A percentile compares a stretch with the other conserved stretches of the same genome.
phyloP scores from a whole-genome alignment of 2,888 invertebrate species.

The Caenorhabditis sp. region DNA sequence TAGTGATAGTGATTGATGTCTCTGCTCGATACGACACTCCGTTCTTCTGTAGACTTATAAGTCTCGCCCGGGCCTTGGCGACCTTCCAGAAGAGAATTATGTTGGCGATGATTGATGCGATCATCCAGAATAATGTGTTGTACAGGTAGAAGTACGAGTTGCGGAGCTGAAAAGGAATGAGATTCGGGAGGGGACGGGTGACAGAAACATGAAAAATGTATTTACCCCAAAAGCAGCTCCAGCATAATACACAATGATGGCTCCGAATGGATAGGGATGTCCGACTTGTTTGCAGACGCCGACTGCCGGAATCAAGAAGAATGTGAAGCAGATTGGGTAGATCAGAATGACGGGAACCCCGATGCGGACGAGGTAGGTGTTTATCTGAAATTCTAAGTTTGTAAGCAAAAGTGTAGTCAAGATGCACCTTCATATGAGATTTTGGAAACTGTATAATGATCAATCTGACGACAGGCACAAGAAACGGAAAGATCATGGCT shows the following conservation, averaged over 20 bases:
- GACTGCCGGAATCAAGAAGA: slow-evolving; percentile 40
- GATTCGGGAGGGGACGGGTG: too few relatives aligned
- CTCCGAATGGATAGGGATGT: slow-evolving; percentile 38
- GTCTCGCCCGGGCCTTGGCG: slow-evolving; percentile 8
- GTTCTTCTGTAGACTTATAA: slow-evolving; percentile 27
- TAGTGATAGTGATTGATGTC: slow-evolving; percentile 33
- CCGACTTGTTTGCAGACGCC: slow-evolving; percentile 33
- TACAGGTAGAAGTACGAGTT: slow-evolving; percentile 34
- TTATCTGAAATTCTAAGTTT: slow-evolving; percentile 23
- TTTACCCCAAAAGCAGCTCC: slow-evolving; percentile 38
- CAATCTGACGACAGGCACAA: slow-evolving; percentile 34
- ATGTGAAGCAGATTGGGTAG: slow-evolving; percentile 44
- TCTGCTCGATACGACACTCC: slow-evolving; percentile 20
- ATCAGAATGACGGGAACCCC: slow-evolving; percentile 14
- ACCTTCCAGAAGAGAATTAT: slow-evolving; percentile 17
- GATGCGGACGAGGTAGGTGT: slow-evolving; percentile 5
- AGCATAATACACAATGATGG: slow-evolving; percentile 30
- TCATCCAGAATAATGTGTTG: slow-evolving; percentile 35
- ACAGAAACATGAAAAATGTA: too few relatives aligned
- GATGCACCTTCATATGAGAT: slow-evolving; percentile 23
- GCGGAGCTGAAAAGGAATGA: slow-evolving; percentile 24
- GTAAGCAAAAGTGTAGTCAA: slow-evolving; percentile 5
- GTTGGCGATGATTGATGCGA: slow-evolving; percentile 16
- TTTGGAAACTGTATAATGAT: slow-evolving; percentile 21
- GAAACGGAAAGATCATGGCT: slow-evolving; percentile 48